Evolutionary conservation across 2,888 invertebrate genomes (phyloP), one percentile per base, ranked within the genome.

Genomic region (Lordiphosa andalusiaca): DNA sequence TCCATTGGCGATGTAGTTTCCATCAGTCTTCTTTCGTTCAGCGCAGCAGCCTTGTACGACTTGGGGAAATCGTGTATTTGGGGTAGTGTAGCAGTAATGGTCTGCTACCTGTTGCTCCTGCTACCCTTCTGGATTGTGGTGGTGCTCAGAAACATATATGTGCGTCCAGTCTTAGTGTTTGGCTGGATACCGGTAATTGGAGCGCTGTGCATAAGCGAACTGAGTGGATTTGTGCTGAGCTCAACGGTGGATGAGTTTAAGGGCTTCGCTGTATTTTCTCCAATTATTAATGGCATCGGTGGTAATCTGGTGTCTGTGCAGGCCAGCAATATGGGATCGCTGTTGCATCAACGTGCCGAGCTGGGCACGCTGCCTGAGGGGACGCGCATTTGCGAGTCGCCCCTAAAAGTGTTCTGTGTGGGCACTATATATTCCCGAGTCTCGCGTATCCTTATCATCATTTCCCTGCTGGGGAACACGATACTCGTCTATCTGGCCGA

Each of bases 281-380:
- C 96, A 3, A 96, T 97, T 57, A 95, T 97, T 67, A 97, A 97
- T 86, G 97, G 97, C 21, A 96, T 97, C 73, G 97, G 97, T 39
- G 97, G 97, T 4, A 97, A 97, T 90, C 90, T 97, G 85, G 97
- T 96, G 6, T 87, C 88, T 33, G 95, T 97, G n/a, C 96, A 96
- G 89, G 94, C 96, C 1, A 96, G 96, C 60, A 92, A 96, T 13
- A 73, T 60, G 72, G 57, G 57, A 21, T 56, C 58, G 6, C 3
- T 73, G 2, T 35, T 73, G n/a, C 44, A 65, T 19, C 46, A 36
- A n/a, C 49, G 41, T 0, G 9, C 10, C 2, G 12, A 9, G 6
- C 36, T 60, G 2, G 73, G 73, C 1, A n/a, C 10, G 4, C 4
- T 73, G 25, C 25, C 25, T 2, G 7, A 25, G 25, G 7, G 25